Conservation (phyloP, 2,797 vertebrate species). For the Poecilia gillii region DNA sequence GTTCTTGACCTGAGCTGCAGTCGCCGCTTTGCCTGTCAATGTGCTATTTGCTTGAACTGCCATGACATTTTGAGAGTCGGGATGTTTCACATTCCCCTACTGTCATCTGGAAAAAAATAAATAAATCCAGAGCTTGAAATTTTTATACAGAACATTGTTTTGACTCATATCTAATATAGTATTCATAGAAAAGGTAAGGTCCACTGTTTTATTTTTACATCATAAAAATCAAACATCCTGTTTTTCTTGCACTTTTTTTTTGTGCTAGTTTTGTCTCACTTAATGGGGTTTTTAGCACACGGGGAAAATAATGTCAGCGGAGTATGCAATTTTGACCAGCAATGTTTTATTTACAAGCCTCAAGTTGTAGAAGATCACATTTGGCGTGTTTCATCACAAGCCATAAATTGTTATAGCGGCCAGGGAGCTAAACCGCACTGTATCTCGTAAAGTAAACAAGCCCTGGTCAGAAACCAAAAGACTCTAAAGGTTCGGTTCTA, state of each 20-base stretch:
- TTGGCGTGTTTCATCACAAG: neutral
- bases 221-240: neutral
- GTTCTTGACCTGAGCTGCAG: neutral
- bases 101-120: neutral
- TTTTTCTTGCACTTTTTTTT: neutral
- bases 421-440: neutral
- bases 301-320: conserved; percentile 30
- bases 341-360: conserved; percentile 1
- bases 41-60: neutral
- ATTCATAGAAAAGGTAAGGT: neutral
- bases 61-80: neutral
- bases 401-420: conserved; percentile 7
- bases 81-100: neutral
- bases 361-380: conserved; percentile 5
- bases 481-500: neutral
- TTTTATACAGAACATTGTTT: neutral
- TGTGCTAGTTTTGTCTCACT: neutral
- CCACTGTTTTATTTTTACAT: neutral
- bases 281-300: conserved; percentile 1
- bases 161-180: neutral
- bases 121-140: neutral
- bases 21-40: neutral
- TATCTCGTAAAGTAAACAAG: conserved; percentile 11
- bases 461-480: conserved; percentile 2
- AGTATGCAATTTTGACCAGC: conserved; percentile 50